Percentiles rank a stretch among this genome's conserved stretches.
Conservation (phyloP, 2,888 invertebrate species). For the Macroteleia sp. region DNA sequence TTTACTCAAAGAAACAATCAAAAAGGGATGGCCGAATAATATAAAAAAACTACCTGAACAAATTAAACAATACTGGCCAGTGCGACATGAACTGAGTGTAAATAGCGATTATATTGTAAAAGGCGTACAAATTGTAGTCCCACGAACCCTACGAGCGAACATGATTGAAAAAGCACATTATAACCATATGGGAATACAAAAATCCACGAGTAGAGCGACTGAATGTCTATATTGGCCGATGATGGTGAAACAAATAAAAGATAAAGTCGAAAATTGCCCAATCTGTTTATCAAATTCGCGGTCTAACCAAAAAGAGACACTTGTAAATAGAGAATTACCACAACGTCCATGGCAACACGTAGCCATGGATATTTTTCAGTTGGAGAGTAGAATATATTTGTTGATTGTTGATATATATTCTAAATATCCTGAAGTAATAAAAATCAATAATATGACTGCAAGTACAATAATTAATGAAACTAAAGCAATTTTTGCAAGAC, state of each 20-base stretch:
- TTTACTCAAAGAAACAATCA: conserved; percentile 58
- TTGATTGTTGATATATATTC: conserved; percentile 54
- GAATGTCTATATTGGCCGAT: conserved; percentile 68
- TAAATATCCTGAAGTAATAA: conserved; percentile 39
- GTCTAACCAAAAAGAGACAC: conserved; percentile 54
- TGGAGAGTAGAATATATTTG: conserved; percentile 40
- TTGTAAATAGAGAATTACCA: conserved; percentile 48
- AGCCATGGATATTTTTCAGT: conserved; percentile 51
- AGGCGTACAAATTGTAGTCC: conserved; percentile 59
- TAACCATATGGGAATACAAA: conserved; percentile 68
- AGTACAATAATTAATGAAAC: conserved; percentile 8
- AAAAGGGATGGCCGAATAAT: conserved; percentile 67
- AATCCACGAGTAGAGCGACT: conserved; percentile 65
- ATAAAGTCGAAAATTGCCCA: conserved; percentile 62
- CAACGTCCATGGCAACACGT: conserved; percentile 56
- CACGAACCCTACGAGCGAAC: conserved; percentile 52
- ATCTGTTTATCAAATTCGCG: conserved; percentile 54
- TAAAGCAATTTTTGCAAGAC: conserved; percentile 66
- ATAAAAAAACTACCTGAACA: conserved; percentile 42
- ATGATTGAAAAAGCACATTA: conserved; percentile 69
- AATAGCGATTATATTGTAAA: conserved; percentile 60
- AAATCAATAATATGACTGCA: conserved; percentile 25
- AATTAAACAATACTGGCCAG: conserved; percentile 45
- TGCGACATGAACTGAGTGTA: conserved; percentile 49
- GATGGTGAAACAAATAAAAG: conserved; percentile 67